Conservation (phyloP, 23 tunicate genomes). For the Trididemnum nubilum region DNA sequence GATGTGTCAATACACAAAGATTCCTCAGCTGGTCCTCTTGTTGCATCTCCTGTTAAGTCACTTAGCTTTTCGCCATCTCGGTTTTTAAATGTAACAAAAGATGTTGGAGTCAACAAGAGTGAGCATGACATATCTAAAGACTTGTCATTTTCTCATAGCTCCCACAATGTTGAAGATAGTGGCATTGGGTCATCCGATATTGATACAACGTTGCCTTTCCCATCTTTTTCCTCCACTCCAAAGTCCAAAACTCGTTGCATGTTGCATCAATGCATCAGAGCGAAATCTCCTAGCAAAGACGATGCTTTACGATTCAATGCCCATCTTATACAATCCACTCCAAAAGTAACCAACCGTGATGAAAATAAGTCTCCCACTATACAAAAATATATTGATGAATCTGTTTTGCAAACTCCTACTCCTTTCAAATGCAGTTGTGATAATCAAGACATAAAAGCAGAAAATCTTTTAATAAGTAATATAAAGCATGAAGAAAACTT, state of each 20-base stretch:
- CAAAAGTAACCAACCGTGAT: background rate
- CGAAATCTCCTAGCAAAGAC: background rate
- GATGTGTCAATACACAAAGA: slow-evolving; percentile 10
- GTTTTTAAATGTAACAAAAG: slow-evolving; percentile 49
- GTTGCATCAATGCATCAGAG: background rate
- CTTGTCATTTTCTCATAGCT: slow-evolving; percentile 37
- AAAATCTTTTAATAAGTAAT: background rate
- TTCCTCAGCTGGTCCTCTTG: slow-evolving; percentile 4
- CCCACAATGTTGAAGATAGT: slow-evolving; percentile 71
- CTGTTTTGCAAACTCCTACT: slow-evolving; percentile 70
- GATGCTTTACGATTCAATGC: background rate
- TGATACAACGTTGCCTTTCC: slow-evolving; percentile 15
- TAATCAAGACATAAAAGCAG: background rate
- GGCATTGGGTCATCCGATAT: slow-evolving; percentile 51
- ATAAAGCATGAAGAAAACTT: background rate
- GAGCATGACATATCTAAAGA: slow-evolving; percentile 29
- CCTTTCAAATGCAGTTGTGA: slow-evolving; percentile 83
- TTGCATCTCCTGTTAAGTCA: slow-evolving; percentile 54
- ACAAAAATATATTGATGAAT: slow-evolving; percentile 61
- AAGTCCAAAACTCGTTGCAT: slow-evolving; percentile 29
- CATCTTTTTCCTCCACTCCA: slow-evolving; percentile 80
- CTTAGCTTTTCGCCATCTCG: slow-evolving; percentile 80
- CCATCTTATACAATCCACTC: slow-evolving; percentile 22
- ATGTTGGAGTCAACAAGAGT: background rate
- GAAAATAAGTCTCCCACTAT: slow-evolving; percentile 64